Percentiles rank a stretch among this genome's conserved stretches.
Evolutionary conservation across 2,113 vertebrate genomes (phyloP).

Genomic region (Orcinus orca): DNA sequence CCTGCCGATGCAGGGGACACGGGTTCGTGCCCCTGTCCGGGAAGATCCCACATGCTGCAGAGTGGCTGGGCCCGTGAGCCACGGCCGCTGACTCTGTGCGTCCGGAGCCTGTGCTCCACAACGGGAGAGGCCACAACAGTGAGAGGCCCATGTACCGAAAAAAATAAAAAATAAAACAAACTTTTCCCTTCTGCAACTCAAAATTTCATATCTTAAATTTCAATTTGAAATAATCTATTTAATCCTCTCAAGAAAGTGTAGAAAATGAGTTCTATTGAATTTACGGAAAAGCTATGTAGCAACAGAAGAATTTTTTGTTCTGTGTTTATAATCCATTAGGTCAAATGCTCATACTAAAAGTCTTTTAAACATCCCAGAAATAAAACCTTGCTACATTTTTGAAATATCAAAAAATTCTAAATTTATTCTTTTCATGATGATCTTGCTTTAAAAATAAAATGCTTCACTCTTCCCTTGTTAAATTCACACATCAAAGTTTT

Average conservation of each 20-base stretch:
- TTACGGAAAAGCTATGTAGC: not conserved
- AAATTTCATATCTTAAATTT: constrained; percentile 26
- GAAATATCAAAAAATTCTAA: constrained; percentile 33
- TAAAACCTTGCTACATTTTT: not conserved
- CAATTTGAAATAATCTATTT: not conserved
- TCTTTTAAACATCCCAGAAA: not conserved
- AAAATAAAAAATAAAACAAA: not conserved
- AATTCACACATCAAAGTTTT: constrained; percentile 53
- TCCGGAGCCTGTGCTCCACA: no score
- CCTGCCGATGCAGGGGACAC: no score
- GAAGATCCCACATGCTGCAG: no score
- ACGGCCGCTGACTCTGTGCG: accelerated
- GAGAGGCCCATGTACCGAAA: no score
- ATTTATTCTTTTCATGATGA: not conserved
- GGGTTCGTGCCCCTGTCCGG: no score
- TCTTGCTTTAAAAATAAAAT: constrained; percentile 57
- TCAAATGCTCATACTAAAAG: not conserved
- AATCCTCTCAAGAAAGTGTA: not conserved
- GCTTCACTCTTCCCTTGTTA: constrained; percentile 3
- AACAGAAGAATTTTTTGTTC: not conserved
- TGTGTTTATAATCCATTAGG: not conserved
- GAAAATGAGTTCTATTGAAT: not conserved
- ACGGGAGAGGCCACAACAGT: no score
- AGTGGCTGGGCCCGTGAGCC: no score
- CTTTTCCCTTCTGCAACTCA: not conserved